These are phyloP conservation scores for Mus spicilegus DNA, from an alignment of 2,113 vertebrate species.

Conservation along the genomic window DNA sequence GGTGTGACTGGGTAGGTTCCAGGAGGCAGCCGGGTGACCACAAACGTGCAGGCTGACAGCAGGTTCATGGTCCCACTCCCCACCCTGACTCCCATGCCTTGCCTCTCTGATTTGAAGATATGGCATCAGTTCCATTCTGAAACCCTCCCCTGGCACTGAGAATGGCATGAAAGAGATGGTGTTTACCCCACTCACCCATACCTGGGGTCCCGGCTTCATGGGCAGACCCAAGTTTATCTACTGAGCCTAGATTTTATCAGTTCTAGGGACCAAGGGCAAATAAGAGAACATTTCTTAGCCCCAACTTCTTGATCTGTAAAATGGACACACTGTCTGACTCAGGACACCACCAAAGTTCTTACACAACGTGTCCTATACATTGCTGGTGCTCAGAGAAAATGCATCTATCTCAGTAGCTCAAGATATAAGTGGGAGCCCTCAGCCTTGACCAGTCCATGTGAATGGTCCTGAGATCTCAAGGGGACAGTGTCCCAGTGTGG, in stretches of 20 bases:
- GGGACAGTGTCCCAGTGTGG: no score
- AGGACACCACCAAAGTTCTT: not conserved
- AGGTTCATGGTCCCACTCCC: not conserved
- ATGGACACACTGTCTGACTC: not conserved
- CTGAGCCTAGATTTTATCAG: not conserved
- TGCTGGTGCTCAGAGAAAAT: not conserved
- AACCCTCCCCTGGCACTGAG: not conserved
- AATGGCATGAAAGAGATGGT: not conserved
- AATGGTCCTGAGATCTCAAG: not conserved
- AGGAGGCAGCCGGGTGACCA: not conserved
- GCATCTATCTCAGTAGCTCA: not conserved
- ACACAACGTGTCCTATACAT: not conserved
- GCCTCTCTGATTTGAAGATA: constrained; percentile 16
- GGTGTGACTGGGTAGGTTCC: constrained; percentile 43
- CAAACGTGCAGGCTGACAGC: not conserved
- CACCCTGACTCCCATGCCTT: not conserved
- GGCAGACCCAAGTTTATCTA: not conserved
- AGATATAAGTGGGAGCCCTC: not conserved
- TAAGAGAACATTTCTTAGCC: constrained; percentile 9
- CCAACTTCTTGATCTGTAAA: constrained; percentile 1
- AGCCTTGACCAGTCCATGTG: not conserved
- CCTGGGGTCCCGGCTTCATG: not conserved
- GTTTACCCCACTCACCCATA: not conserved
- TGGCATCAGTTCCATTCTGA: not conserved
- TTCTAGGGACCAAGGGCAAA: not conserved